These are phyloP conservation scores for Galeopsomyia nigrocyanea DNA, from an alignment of 2,888 invertebrate genomes.

Conservation along the genomic window DNA sequence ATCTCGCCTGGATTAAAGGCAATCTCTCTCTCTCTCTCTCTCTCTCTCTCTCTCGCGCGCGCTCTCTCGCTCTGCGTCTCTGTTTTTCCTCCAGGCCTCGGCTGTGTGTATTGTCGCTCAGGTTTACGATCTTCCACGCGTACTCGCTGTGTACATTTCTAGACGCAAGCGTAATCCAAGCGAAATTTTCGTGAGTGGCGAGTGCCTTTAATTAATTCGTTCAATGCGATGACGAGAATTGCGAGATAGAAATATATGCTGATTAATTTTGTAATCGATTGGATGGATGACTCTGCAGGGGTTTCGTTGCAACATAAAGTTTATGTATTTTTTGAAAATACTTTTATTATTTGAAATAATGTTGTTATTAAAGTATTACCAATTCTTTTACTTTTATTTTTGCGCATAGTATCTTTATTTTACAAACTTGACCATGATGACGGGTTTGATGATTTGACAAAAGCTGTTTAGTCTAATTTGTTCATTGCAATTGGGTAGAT, in stretches of 20 bases:
- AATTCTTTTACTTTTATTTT: no score
- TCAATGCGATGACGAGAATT: constrained; percentile 47
- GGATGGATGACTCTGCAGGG: no score
- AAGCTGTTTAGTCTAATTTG: no score
- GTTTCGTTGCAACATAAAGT: no score
- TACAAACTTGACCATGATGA: no score
- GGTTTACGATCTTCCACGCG: constrained; percentile 51
- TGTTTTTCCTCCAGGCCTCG: constrained; percentile 43
- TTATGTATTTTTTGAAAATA: no score
- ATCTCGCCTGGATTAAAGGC: constrained; percentile 66
- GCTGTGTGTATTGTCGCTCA: constrained; percentile 15
- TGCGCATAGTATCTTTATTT: no score
- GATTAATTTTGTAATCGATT: no score
- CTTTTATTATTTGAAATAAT: no score
- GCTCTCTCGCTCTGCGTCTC: constrained; percentile 57
- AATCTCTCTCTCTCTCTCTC: constrained; percentile 58
- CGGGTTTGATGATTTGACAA: no score
- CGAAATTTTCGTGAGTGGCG: constrained; percentile 40
- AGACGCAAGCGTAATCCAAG: constrained; percentile 32
- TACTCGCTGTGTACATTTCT: constrained; percentile 21
- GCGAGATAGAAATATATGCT: constrained; percentile 31
- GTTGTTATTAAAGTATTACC: no score
- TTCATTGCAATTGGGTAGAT: no score
- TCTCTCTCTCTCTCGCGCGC: constrained; percentile 50
- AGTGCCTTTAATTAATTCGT: constrained; percentile 45